Evolutionary conservation across 2,888 invertebrate genomes (phyloP).

Genomic region (Sipunculus nudus): DNA sequence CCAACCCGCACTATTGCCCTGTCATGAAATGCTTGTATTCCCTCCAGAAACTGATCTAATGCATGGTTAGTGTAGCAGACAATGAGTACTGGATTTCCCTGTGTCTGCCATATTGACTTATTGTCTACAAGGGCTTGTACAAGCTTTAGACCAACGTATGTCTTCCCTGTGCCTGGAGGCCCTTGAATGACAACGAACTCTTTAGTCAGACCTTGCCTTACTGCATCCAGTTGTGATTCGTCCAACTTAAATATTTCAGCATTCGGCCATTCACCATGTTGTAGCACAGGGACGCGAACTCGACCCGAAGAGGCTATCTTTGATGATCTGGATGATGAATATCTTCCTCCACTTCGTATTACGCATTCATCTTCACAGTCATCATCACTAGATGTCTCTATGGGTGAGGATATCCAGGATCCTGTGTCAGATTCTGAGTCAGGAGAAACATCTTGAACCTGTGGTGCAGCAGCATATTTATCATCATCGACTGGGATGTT

Average conservation of each 20-base stretch:
- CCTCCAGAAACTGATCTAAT: constrained; percentile 84
- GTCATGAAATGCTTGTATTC: constrained; percentile 22
- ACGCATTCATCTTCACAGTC: too few species aligned
- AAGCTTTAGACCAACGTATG: constrained; percentile 44
- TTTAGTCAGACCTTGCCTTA: constrained; percentile 42
- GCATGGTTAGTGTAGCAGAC: constrained; percentile 88
- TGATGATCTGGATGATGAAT: too few species aligned
- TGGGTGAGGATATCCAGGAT: too few species aligned
- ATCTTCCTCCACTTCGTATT: too few species aligned
- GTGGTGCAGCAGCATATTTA: too few species aligned
- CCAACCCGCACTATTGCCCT: constrained; percentile 75
- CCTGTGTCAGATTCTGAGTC: too few species aligned
- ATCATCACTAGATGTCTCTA: too few species aligned
- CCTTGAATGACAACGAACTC: constrained; percentile 49
- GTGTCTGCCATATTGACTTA: constrained; percentile 34
- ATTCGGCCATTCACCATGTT: constrained; percentile 38
- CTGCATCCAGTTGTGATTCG: constrained; percentile 45
- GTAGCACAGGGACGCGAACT: too few species aligned
- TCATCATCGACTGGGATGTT: too few species aligned
- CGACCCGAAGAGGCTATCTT: too few species aligned
- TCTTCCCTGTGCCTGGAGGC: constrained; percentile 49
- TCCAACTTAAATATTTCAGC: constrained; percentile 40
- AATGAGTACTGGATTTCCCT: constrained; percentile 75
- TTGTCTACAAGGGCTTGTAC: constrained; percentile 73
- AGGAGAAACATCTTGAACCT: too few species aligned